Conservation (phyloP, 2,113 vertebrate genomes). For the Eulemur rufifrons region DNA sequence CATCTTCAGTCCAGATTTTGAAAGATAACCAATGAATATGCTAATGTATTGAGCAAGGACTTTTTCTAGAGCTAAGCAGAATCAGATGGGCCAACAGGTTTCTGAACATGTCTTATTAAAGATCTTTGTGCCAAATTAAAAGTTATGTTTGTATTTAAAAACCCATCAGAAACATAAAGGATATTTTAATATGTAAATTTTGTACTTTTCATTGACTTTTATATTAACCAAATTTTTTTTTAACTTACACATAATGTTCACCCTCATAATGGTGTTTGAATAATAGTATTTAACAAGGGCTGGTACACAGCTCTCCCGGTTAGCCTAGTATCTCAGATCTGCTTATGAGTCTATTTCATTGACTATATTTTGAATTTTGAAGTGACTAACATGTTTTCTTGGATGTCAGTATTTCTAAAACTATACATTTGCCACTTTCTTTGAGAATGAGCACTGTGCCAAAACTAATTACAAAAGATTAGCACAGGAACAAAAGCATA, state of each 20-base stretch:
- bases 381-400: neutral
- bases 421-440: neutral
- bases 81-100: conserved; percentile 67
- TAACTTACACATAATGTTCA: conserved; percentile 15
- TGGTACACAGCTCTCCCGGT: neutral
- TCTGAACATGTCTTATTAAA: conserved; percentile 69
- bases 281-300: conserved; percentile 63
- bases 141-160: conserved; percentile 69
- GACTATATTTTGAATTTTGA: neutral
- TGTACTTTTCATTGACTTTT: conserved; percentile 61
- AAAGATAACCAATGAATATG: conserved; percentile 68
- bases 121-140: conserved; percentile 75
- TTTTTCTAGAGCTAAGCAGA: conserved; percentile 73
- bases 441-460: neutral
- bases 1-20: conserved; percentile 70
- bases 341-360: neutral
- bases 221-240: conserved; percentile 5
- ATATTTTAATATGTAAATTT: conserved; percentile 66
- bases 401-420: neutral
- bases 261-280: conserved; percentile 55
- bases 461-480: neutral
- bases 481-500: neutral
- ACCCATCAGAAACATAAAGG: conserved; percentile 61
- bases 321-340: neutral
- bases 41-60: conserved; percentile 53